Base-by-base conservation (phyloP, 2,797 vertebrate genomes). In the Takifugu rubripes region DNA sequence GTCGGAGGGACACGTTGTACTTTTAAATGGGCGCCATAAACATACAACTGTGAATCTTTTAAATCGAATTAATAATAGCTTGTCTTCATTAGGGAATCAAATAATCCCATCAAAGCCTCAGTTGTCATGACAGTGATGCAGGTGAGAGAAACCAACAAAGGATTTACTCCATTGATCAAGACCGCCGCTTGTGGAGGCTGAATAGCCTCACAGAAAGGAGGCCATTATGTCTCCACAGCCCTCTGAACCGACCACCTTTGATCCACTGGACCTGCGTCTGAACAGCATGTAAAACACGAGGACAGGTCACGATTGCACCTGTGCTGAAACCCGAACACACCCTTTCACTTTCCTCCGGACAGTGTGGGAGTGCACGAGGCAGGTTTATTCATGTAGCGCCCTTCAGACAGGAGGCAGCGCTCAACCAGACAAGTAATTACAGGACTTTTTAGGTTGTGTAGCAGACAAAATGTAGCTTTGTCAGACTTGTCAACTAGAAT, bases 131-230 rank as follows among this genome's bases (percentile, higher is more conserved):
- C 68, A 80, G 40, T 77, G 0, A 3, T 59, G 66, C 84, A 85
- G 83, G 79, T 86, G 81, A 82, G 65, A 56, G 64, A 67, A 49
- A 10, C 51, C 40, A 48, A 87, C 84, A 87, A 87, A 85, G 40
- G 80, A 84, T 83, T 88, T 84, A 80, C 76, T 82, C 79, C 86
- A 78, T 83, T 86, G 83, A 91, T 90, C 49, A 16, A 24, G 50
- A 54, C 70, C 56, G 64, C 66, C 78, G 61, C 75, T 73, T 74
- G 53, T 64, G 60, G 47, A 46, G 50, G 56, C 73, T 88, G 78
- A 88, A 87, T 87, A 66, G 84, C 62, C 52, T 52, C 67, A 66
- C 59, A 70, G 55, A 65, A 42, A 71, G 25, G 31, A 53, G 52
- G 70, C 58, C 47, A 29, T 74, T 79, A 62, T 80, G 52, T 52